Conservation (phyloP, 1,140 invertebrate genomes). For the Schmidtea mediterranea region DNA sequence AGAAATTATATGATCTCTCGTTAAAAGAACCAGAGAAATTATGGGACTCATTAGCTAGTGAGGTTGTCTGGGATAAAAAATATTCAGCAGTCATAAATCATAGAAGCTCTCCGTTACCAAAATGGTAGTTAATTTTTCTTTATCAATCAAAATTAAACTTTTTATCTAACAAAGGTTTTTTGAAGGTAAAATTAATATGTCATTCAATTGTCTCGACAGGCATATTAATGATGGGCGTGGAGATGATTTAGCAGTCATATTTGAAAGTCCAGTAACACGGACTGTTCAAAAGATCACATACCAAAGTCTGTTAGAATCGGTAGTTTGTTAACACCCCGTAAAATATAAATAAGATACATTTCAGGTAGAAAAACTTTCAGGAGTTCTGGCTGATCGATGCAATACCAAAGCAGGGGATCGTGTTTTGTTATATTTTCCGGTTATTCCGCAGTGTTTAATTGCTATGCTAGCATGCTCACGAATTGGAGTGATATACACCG, state of each 20-base stretch:
- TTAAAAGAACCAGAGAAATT: too few relatives aligned
- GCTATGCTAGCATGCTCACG: slow-evolving; percentile 53
- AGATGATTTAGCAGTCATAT: slow-evolving; percentile 48
- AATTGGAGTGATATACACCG: slow-evolving; percentile 52
- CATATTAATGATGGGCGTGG: slow-evolving; percentile 52
- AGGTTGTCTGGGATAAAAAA: too few relatives aligned
- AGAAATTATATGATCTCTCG: too few relatives aligned
- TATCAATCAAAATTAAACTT: too few relatives aligned
- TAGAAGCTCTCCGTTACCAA: too few relatives aligned
- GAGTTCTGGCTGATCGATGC: too few relatives aligned
- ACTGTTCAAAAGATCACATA: slow-evolving; percentile 45
- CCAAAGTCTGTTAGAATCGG: slow-evolving; percentile 46
- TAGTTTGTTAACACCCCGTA: slow-evolving; percentile 9
- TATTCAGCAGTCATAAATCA: too few relatives aligned
- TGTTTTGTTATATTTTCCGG: slow-evolving; percentile 65
- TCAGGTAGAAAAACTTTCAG: slow-evolving; percentile 30
- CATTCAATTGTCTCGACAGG: slow-evolving; percentile 65
- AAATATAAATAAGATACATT: too few relatives aligned
- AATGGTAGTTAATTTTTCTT: too few relatives aligned
- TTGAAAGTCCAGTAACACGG: slow-evolving; percentile 58
- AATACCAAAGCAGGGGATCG: slow-evolving; percentile 39
- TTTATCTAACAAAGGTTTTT: too few relatives aligned
- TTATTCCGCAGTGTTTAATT: slow-evolving; percentile 56
- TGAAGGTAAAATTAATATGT: slow-evolving; percentile 63
- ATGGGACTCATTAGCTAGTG: too few relatives aligned